These are phyloP conservation scores for Timema podura DNA, from an alignment of 2,888 invertebrate genomes.

Conservation along the genomic window DNA sequence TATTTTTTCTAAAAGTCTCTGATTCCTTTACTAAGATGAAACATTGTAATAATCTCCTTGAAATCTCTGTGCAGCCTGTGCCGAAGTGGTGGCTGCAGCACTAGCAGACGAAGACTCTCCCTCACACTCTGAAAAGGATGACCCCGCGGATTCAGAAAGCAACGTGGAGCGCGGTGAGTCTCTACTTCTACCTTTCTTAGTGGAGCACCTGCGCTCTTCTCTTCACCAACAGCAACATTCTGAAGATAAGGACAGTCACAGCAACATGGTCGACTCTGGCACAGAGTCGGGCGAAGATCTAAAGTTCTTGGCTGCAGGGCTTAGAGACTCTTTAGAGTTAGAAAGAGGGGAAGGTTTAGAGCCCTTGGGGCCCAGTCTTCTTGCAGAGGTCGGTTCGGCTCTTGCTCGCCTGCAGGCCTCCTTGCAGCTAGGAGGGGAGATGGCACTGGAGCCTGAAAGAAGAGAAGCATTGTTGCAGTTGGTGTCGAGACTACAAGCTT, in stretches of 20 bases:
- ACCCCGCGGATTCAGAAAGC: neutral
- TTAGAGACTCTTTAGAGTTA: conserved; percentile 51
- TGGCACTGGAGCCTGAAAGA: conserved; percentile 48
- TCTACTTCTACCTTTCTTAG: conserved; percentile 55
- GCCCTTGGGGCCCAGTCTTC: conserved; percentile 52
- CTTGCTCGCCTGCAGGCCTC: conserved; percentile 63
- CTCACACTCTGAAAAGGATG: conserved; percentile 44
- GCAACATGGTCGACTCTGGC: conserved; percentile 56
- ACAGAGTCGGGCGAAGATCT: conserved; percentile 68
- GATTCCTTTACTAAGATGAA: too few relatives aligned
- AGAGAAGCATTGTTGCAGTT: conserved; percentile 61
- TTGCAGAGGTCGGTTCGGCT: conserved; percentile 74
- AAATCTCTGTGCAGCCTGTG: conserved; percentile 52
- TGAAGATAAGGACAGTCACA: conserved; percentile 18
- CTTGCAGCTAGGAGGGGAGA: conserved; percentile 35
- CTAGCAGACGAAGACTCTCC: conserved; percentile 37
- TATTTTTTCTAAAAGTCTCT: too few relatives aligned
- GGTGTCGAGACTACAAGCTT: conserved; percentile 64
- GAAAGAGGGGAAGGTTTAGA: conserved; percentile 44
- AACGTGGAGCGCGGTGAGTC: conserved; percentile 64
- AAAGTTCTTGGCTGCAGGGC: conserved; percentile 51
- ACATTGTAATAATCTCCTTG: too few relatives aligned
- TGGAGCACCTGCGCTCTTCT: conserved; percentile 46
- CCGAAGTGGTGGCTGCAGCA: conserved; percentile 51
- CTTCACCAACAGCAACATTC: conserved; percentile 39